Evolutionary conservation across 2,888 invertebrate species (phyloP).

Genomic region (Xiphydria camelus): DNA sequence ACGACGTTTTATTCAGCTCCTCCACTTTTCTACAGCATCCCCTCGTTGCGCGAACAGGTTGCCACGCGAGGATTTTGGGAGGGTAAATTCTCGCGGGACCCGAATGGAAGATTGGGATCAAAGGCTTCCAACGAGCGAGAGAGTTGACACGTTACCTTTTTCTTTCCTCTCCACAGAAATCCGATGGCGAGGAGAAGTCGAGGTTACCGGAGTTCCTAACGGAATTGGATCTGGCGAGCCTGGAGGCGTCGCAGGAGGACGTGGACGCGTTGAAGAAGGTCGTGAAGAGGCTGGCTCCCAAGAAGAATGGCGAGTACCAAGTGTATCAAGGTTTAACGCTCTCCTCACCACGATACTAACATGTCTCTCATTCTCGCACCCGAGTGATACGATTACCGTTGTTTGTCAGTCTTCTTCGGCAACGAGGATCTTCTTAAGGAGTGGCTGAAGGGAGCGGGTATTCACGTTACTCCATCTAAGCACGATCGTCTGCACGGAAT

Average conservation of each 20-base stretch:
- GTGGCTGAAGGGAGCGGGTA: conserved; percentile 55
- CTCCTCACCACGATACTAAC: conserved; percentile 7
- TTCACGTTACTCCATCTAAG: not conserved
- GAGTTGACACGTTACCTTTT: too few relatives aligned
- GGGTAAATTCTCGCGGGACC: too few relatives aligned
- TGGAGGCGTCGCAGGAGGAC: conserved; percentile 48
- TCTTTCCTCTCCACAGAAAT: conserved; percentile 6
- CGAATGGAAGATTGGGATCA: too few relatives aligned
- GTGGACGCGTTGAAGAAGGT: conserved; percentile 47
- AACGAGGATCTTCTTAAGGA: conserved; percentile 53
- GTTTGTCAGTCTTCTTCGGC: conserved; percentile 49
- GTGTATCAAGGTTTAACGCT: conserved; percentile 48
- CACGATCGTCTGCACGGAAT: not conserved
- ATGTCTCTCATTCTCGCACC: not conserved
- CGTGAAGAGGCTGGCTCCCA: conserved; percentile 51
- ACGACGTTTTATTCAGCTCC: too few relatives aligned
- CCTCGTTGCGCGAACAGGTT: too few relatives aligned
- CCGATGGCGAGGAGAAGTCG: conserved; percentile 34
- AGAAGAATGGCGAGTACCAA: conserved; percentile 57
- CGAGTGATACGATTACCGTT: not conserved
- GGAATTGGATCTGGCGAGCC: conserved; percentile 45
- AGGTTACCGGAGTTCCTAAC: conserved; percentile 48
- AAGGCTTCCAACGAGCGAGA: too few relatives aligned
- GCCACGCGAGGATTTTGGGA: too few relatives aligned
- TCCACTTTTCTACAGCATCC: too few relatives aligned